Base-by-base conservation (phyloP, 1,140 invertebrate species). In the Neodiprion fabricii region DNA sequence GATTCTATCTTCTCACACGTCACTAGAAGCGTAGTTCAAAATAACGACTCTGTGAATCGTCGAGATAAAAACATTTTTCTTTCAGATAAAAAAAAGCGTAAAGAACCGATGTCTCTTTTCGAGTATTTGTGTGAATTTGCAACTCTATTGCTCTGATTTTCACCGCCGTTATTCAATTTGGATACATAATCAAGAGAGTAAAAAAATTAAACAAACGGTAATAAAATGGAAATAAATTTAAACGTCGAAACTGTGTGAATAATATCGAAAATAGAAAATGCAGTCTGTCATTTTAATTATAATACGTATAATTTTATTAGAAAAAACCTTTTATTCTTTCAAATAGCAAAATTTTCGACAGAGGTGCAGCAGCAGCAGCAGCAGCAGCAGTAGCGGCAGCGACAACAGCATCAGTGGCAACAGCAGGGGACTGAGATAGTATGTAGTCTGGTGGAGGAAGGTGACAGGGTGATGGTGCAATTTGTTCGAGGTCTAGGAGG, bases 331-430 rank as follows among this genome's bases (percentile, higher is more conserved):
- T 84, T 81, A 84, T 84, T 84, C 79, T 81, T 85, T 86, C 85
- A 83, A 40, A 83, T 86, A 85, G 85, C 81, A 87, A 87, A 87
- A 87, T 86, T 83, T 82, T 86, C 82, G 85, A 83, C 85, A 86
- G 83, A 84, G 79, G 82, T 84, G 84, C 84, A 83, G 78, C 79
- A 78, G 83, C 84, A 77, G 83, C 81, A 84, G 77, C 85, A 83
- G 79, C 81, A 83, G 84, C 82, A 80, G 81, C 81, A 80, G 84
- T 83, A 78, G 83, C 28, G 28, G 28, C 28, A 40, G 28, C 28
- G 28, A 40, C 28, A 40, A 40, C 28, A 5, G 28, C 28, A 84
- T 82, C 78, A 53, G 61, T 82, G 74, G 80, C 76, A 81, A 79
- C 77, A 73, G 79, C 81, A 82, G 72, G 67, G 28, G 28, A 74